Conservation (phyloP, 1,140 invertebrate species). For the Drosophila burlai region DNA sequence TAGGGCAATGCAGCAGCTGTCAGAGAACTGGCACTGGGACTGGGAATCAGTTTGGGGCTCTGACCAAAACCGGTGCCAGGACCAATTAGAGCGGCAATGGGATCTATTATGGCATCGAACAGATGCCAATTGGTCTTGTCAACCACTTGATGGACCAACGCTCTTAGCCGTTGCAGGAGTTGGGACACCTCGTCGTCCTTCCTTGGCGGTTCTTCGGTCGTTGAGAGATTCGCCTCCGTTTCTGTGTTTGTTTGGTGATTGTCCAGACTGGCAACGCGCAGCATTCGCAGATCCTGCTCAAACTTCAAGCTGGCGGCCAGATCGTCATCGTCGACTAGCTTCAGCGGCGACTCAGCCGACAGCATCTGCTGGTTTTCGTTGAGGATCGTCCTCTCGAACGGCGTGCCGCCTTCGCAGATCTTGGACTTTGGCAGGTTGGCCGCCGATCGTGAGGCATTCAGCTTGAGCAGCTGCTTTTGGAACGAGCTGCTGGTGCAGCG, state of each 20-base stretch:
- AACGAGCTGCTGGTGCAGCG: constrained; percentile 28
- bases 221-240: not conserved
- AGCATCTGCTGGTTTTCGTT: constrained; percentile 62
- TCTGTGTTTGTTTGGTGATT: not conserved
- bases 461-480: constrained; percentile 59
- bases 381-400: constrained; percentile 39
- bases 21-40: not conserved
- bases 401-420: not conserved
- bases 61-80: no score
- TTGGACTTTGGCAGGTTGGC: constrained; percentile 9
- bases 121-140: constrained; percentile 30
- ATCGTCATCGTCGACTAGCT: constrained; percentile 59
- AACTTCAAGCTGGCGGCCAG: constrained; percentile 41
- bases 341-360: constrained; percentile 61
- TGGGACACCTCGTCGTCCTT: constrained; percentile 1
- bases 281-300: constrained; percentile 58
- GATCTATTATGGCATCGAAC: constrained; percentile 42
- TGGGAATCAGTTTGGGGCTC: not conserved
- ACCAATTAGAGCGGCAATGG: constrained; percentile 8
- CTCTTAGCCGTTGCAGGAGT: constrained; percentile 34
- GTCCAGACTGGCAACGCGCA: constrained; percentile 53
- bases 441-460: constrained; percentile 39
- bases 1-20: not conserved
- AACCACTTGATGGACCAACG: constrained; percentile 31
- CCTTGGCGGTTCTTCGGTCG: not conserved